Base-by-base conservation (phyloP, 53 echinoderm and acorn worm species). In the Echinometra lucunter region DNA sequence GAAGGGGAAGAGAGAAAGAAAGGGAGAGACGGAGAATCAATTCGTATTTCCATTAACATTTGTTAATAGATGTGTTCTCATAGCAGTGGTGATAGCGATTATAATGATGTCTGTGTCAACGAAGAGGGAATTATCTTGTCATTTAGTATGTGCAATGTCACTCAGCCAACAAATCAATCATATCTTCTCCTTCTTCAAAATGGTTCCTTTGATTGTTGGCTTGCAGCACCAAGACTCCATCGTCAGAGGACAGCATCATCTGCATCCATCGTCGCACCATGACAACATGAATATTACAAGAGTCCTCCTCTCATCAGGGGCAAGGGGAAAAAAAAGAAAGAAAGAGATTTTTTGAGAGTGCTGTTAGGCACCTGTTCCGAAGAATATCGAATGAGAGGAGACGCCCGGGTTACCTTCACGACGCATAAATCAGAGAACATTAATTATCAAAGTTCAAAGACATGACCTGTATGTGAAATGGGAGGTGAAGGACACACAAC, bases 201-300 rank as follows among this genome's bases (percentile, higher is more conserved):
- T 34, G 1, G 32, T 72, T 72, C 72, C 28, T 40, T 44, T 81
- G 81, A 81, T 81, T 81, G 81, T 81, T 44, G 44, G 23, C 44
- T 42, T 81, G 30, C 44, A 81, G 23, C 81, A 81, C 21, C 42
- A 44, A n/a, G 81, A 81, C 81, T 81, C 44, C 40, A 53, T 53
- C 53, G 53, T 4, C 53, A 53, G 53, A 53, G 81, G 44, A 42
- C 18, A 12, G 44, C 81, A 81, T 81, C 81, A 42, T 81, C 81
- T 81, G 42, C 81, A 81, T 81, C 81, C 81, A 81, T 81, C 81
- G 42, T 16, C 81, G 18, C 25, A 40, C 81, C 81, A 81, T 81
- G 81, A 44, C 81, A 81, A 81, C 81, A 81, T 81, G 81, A 81
- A 81, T 81, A 81, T 81, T 81, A 81, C 81, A 81, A 81, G 81